Evolutionary conservation across 2,113 vertebrate species (phyloP).

Genomic region (Zosterops hypoxanthus): DNA sequence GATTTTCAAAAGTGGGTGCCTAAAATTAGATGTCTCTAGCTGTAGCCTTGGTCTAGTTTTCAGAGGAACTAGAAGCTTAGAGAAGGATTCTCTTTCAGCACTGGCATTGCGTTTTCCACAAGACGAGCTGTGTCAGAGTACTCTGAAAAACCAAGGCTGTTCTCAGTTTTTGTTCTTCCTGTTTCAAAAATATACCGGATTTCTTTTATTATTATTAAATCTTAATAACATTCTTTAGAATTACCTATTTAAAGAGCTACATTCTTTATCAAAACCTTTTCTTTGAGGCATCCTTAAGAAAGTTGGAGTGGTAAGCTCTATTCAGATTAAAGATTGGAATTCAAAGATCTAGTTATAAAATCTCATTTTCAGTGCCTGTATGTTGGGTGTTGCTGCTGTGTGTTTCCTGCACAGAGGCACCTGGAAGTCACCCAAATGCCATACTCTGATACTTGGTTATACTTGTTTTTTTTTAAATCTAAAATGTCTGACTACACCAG

Average conservation of each 20-base stretch:
- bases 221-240: not conserved
- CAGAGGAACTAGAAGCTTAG: not conserved
- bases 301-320: not conserved
- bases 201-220: not conserved
- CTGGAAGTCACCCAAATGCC: not conserved
- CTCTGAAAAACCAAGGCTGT: not conserved
- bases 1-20: not conserved
- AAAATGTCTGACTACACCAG: not conserved
- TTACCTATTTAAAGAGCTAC: not conserved
- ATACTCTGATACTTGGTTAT: not conserved
- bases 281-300: not conserved
- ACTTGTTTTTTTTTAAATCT: rapidly evolving
- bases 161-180: not conserved
- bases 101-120: not conserved
- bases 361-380: not conserved
- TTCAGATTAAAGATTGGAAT: not conserved
- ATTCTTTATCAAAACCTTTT: not conserved
- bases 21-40: slow-evolving; percentile 28
- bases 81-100: not conserved
- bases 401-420: not conserved
- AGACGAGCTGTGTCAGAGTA: not conserved
- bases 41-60: slow-evolving; percentile 37
- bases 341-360: not conserved
- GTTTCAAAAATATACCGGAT: not conserved
- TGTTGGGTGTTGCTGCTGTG: not conserved